Conservation (phyloP, 2,113 vertebrate genomes). For the Crotalus tigris region DNA sequence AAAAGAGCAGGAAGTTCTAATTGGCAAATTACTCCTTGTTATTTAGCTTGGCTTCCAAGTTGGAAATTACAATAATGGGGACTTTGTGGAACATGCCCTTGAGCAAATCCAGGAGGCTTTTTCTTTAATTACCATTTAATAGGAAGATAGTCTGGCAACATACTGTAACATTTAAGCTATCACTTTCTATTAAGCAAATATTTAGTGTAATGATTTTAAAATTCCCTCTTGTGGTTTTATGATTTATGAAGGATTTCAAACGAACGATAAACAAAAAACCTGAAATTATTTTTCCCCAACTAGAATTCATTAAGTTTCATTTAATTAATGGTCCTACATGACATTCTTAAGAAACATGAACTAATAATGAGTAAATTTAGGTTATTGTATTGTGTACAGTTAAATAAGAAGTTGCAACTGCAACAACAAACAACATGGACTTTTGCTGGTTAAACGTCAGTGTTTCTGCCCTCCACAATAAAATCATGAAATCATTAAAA, state of each 20-base stretch:
- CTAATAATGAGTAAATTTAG: not conserved
- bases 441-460: not conserved
- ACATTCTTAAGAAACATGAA: constrained; percentile 25
- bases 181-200: constrained; percentile 79
- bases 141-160: constrained; percentile 75
- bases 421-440: not conserved
- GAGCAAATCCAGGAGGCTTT: constrained; percentile 72
- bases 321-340: constrained; percentile 36
- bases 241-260: constrained; percentile 57
- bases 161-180: constrained; percentile 80
- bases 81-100: constrained; percentile 79
- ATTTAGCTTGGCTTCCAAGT: constrained; percentile 85
- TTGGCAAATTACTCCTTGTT: constrained; percentile 87
- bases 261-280: constrained; percentile 56
- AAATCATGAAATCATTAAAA: constrained; percentile 13
- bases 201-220: constrained; percentile 80
- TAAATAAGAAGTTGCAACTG: not conserved
- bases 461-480: not conserved
- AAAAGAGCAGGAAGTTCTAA: constrained; percentile 84
- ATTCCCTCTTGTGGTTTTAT: constrained; percentile 70
- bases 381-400: not conserved
- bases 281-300: constrained; percentile 60
- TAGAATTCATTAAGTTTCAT: constrained; percentile 43
- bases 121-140: constrained; percentile 78
- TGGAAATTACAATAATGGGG: constrained; percentile 85